These are phyloP conservation scores for Lagorchestes hirsutus DNA, from an alignment of 2,797 vertebrate genomes.

Conservation along the genomic window DNA sequence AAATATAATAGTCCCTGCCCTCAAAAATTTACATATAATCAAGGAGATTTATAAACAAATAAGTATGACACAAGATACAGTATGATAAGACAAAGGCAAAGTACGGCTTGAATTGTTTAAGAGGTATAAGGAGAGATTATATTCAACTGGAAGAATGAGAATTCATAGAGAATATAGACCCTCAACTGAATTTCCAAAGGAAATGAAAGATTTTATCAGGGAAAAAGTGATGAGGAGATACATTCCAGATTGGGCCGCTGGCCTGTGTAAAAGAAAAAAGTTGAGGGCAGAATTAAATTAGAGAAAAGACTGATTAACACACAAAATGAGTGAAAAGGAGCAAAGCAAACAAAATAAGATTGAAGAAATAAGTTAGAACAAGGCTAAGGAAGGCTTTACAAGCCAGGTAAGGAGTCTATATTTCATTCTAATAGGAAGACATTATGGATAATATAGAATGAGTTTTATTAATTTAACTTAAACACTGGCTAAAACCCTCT, in stretches of 20 bases:
- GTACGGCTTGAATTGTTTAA: neutral
- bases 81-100: neutral
- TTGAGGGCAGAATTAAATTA: neutral
- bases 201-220: neutral
- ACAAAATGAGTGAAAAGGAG: neutral
- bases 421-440: neutral
- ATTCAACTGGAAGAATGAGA: neutral
- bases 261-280: neutral
- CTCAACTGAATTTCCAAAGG: neutral
- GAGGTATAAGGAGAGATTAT: neutral
- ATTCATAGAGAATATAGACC: neutral
- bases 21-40: neutral
- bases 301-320: neutral
- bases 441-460: neutral
- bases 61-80: neutral
- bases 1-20: neutral
- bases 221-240: neutral
- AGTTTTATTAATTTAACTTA: neutral
- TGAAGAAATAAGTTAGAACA: neutral
- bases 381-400: neutral
- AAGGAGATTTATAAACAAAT: neutral
- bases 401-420: neutral
- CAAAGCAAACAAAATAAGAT: neutral
- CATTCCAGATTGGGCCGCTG: neutral
- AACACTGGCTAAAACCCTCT: neutral